A percentile compares a stretch with the other conserved stretches of the same genome.
Evolutionary conservation across 2,888 invertebrate species (phyloP).

Genomic region (Ophion ventricosus): DNA sequence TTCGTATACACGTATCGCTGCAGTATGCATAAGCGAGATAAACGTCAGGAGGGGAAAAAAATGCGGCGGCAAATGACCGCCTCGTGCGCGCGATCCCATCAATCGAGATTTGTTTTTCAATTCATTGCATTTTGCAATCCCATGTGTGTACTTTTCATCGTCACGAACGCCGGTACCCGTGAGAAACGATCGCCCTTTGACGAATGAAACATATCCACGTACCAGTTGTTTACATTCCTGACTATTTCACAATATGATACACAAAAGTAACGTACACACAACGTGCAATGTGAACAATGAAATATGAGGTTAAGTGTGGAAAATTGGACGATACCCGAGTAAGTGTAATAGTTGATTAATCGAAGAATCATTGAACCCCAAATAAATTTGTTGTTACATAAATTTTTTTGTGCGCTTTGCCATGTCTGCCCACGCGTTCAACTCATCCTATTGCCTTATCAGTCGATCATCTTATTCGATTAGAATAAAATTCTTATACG

Average conservation of each 20-base stretch:
- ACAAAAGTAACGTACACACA: constrained; percentile 17
- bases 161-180: neutral
- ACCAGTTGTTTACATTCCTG: neutral
- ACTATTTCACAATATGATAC: constrained; percentile 24
- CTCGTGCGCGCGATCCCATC: constrained; percentile 10
- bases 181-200: constrained; percentile 15
- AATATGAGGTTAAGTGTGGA: constrained; percentile 62
- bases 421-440: neutral
- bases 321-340: constrained; percentile 54
- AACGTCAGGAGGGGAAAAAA: constrained; percentile 44
- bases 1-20: neutral
- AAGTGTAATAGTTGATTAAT: constrained; percentile 15
- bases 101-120: constrained; percentile 47
- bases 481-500: neutral
- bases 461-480: neutral
- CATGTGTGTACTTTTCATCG: neutral
- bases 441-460: neutral
- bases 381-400: neutral
- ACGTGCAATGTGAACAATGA: constrained; percentile 36
- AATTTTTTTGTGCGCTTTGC: neutral
- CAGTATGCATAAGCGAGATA: constrained; percentile 23
- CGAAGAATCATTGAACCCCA: neutral
- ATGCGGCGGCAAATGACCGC: constrained; percentile 31
- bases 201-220: constrained; percentile 29
- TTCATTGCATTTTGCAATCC: constrained; percentile 4